phyloP scores from a whole-genome alignment of 2,888 invertebrate genomes.

The Leptopilina myrica region DNA sequence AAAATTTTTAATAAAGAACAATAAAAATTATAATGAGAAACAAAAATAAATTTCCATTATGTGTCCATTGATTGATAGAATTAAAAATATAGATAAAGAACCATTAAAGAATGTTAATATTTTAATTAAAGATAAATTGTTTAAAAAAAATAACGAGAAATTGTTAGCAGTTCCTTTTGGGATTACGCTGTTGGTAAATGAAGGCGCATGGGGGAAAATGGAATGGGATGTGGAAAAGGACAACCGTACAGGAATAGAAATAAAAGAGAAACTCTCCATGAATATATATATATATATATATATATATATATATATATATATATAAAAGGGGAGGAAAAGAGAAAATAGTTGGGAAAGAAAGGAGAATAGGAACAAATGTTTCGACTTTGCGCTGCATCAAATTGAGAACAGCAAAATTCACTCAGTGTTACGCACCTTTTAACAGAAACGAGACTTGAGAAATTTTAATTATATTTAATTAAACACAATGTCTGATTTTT shows the following conservation, averaged over 20 bases:
- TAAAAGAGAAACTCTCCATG: constrained; percentile 40
- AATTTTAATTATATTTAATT: too few relatives aligned
- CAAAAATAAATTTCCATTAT: neutral
- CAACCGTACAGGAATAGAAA: constrained; percentile 51
- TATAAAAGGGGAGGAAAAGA: constrained; percentile 1
- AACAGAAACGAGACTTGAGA: neutral
- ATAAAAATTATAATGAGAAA: neutral
- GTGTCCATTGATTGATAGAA: too few relatives aligned
- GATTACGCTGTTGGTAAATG: constrained; percentile 12
- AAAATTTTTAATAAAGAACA: neutral
- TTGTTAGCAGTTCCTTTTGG: constrained; percentile 15
- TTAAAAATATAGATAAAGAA: too few relatives aligned
- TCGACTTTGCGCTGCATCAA: constrained; percentile 25
- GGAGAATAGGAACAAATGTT: constrained; percentile 53
- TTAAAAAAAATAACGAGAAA: neutral
- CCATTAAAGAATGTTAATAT: neutral
- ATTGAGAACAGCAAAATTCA: constrained; percentile 6
- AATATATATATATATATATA: too few relatives aligned
- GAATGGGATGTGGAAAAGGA: constrained; percentile 47
- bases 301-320: too few relatives aligned
- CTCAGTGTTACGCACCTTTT: neutral
- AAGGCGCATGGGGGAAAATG: neutral
- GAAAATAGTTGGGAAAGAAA: constrained; percentile 33
- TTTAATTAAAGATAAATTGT: neutral
- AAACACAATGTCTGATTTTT: too few relatives aligned